These are phyloP conservation scores for Tipula vernalis DNA, from an alignment of 2,888 invertebrate genomes.

Conservation along the genomic window DNA sequence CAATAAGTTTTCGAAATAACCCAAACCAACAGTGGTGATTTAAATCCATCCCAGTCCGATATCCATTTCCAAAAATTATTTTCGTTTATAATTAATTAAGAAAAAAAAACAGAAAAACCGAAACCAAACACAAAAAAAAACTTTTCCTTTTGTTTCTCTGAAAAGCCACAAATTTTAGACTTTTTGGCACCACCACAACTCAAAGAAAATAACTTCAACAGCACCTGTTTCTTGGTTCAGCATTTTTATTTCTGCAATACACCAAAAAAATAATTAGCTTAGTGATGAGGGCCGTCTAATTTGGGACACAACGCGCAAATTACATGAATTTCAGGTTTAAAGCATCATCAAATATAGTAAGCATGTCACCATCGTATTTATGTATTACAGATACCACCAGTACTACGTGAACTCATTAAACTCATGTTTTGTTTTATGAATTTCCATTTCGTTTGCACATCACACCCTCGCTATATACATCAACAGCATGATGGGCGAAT, in stretches of 20 bases:
- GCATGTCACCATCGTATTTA: neutral
- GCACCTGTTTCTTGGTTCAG: neutral
- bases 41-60: neutral
- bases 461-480: neutral
- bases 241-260: neutral
- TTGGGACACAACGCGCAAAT: too few species aligned
- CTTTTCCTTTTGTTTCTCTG: neutral
- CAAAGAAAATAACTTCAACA: neutral
- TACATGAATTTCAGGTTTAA: too few species aligned
- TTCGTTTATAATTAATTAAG: neutral
- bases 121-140: neutral
- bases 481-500: neutral
- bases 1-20: neutral
- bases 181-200: neutral
- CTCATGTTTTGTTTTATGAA: neutral
- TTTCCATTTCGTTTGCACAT: neutral
- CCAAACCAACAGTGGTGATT: neutral
- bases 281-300: neutral
- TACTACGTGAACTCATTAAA: neutral
- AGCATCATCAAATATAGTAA: too few species aligned
- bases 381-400: neutral
- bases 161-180: neutral
- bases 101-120: neutral
- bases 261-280: neutral
- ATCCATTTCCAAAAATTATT: neutral